Evolutionary conservation across 2,797 vertebrate species (phyloP), one percentile per base, ranked within the genome.

Genomic region (Diceros bicornis): DNA sequence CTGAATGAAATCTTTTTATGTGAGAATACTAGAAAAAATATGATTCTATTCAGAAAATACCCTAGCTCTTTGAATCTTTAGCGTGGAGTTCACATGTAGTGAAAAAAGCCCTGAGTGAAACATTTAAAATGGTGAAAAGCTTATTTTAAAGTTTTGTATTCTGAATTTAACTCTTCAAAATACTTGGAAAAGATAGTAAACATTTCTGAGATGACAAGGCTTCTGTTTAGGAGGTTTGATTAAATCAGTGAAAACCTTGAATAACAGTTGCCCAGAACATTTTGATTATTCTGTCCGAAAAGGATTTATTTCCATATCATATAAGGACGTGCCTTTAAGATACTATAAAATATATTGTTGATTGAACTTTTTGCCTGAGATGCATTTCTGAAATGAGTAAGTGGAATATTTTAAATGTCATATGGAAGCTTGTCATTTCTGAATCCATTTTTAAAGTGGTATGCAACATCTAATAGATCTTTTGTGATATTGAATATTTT

Each of bases 1-100:
- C 82, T 95, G 97, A 97, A 97, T 88, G 94, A 97, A 98, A 98
- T 94, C 57, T 68, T 96, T 97, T 98, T 97, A 92, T 96, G 57
- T 75, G 97, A 96, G 50, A 59, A 92, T 94, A 84, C 44, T 62
- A 85, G 86, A 25, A 41, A n/a, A 74, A 34, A 21, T 83, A 50
- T 78, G 7, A 25, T 91, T 83, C 23, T 82, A 79, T 92, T 92
- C 68, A 89, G 87, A 90, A 94, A 89, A 59, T 90, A 62, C 41
- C 75, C 72, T 88, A 44, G 23, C 18, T 68, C 71, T 91, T 91
- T 95, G 75, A 90, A 32, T 88, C 52, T 91, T 77, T n/a, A 69
- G 61, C 27, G 27, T 68, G n/a, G 87, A 47, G 20, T 96, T 97
- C 37, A 62, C 8, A 34, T 68, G 62, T 90, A 29, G 25, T 77